phyloP scores from a whole-genome alignment of 2,888 invertebrate genomes.

The Onchidella celtica region DNA sequence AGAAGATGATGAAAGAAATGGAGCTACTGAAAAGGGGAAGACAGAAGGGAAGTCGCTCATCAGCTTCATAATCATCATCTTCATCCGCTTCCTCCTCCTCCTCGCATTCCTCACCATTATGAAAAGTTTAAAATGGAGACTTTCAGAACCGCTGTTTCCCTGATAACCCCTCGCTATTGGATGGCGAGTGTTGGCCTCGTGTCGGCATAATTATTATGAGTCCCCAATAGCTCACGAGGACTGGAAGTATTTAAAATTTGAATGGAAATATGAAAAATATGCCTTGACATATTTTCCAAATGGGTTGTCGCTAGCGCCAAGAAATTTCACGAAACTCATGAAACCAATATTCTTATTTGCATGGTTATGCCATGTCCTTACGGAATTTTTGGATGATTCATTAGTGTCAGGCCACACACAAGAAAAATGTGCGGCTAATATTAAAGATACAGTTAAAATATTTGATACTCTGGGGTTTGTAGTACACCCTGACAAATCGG shows the following conservation, averaged over 20 bases:
- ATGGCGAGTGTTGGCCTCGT: constrained; percentile 5
- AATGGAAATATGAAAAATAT: constrained; percentile 34
- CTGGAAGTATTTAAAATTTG: constrained; percentile 35
- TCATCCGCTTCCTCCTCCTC: background rate
- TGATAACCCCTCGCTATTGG: background rate
- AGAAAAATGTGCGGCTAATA: background rate
- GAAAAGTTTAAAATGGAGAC: too few species aligned
- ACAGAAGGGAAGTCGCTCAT: background rate
- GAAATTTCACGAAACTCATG: constrained; percentile 47
- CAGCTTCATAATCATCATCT: too few species aligned
- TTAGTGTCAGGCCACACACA: background rate
- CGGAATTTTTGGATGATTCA: constrained; percentile 26
- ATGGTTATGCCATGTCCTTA: background rate
- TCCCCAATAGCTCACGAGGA: constrained; percentile 29
- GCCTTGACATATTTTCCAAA: constrained; percentile 40
- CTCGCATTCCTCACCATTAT: background rate
- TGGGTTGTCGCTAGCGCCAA: constrained; percentile 42
- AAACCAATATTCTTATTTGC: constrained; percentile 37
- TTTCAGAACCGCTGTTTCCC: too few species aligned
- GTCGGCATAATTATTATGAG: constrained; percentile 47
- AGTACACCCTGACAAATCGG: background rate
- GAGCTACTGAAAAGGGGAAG: background rate
- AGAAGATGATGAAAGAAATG: background rate
- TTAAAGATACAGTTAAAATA: background rate
- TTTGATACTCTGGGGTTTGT: background rate